These are phyloP conservation scores for Perizoma flavofasciatum DNA, from an alignment of 2,888 invertebrate genomes.

Conservation along the genomic window DNA sequence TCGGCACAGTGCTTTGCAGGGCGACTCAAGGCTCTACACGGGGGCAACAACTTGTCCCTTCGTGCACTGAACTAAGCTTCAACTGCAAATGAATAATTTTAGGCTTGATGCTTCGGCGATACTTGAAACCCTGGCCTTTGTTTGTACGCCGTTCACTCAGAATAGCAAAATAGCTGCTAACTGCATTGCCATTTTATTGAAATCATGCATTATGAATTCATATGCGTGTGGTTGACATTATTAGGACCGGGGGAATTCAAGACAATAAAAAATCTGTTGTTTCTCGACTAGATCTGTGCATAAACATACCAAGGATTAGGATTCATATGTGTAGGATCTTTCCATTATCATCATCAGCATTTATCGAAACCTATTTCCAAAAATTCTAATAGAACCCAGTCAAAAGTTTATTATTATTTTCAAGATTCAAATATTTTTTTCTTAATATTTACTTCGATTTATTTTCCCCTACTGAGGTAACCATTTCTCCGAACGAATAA, in stretches of 20 bases:
- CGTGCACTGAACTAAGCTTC: slow-evolving; percentile 68
- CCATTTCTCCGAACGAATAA: slow-evolving; percentile 8
- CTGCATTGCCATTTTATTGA: slow-evolving; percentile 21
- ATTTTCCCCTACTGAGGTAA: slow-evolving; percentile 1
- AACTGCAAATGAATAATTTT: slow-evolving; percentile 57
- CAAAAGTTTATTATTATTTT: not conserved
- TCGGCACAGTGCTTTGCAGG: slow-evolving; percentile 49
- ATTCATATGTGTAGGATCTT: slow-evolving; percentile 3
- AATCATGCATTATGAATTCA: slow-evolving; percentile 12
- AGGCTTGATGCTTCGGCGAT: slow-evolving; percentile 45
- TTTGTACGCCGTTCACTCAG: slow-evolving; percentile 26
- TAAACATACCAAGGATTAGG: no score
- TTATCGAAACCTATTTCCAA: not conserved
- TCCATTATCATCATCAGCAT: not conserved
- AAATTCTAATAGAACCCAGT: no score
- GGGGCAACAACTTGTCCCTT: slow-evolving; percentile 72
- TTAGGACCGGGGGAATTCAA: no score
- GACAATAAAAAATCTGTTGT: no score
- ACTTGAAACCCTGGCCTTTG: slow-evolving; percentile 27
- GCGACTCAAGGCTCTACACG: slow-evolving; percentile 60
- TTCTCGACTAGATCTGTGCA: no score
- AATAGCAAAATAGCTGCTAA: no score
- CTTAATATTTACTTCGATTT: not conserved
- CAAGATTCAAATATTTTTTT: not conserved
- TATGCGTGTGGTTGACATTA: slow-evolving; percentile 9